Evolutionary conservation across 1,140 invertebrate genomes (phyloP), one percentile per base, ranked within the genome.

Genomic region (Lycorma delicatula): DNA sequence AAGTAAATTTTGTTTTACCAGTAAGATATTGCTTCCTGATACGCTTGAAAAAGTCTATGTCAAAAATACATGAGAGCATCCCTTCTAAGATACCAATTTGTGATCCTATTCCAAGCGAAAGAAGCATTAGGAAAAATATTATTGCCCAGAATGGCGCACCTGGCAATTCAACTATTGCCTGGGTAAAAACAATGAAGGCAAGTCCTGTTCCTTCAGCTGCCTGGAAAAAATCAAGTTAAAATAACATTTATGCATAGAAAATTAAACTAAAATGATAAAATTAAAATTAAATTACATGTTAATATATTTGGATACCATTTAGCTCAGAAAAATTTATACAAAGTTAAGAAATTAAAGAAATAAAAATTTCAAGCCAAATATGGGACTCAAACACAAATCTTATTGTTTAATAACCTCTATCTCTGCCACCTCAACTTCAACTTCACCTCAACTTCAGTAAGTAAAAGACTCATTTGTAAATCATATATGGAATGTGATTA

Each of bases 1-100:
- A n/a, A n/a, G n/a, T n/a, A n/a, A n/a, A n/a, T n/a, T n/a, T n/a
- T 9, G 29, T 41, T 71, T 72, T 66, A 88, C 86, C 87, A 69
- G 90, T 92, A 38, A 93, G 81, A 68, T 89, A 84, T 67, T 89
- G 87, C 69, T 94, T 95, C 67, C 85, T 84, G 64, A 94, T 79
- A 65, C 87, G 77, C 66, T 89, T 91, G 65, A 94, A 87, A 66
- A 93, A 82, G 64, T 94, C 86, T 48, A 93, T 89, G 69, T 96
- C 92, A 67, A 95, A 93, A 44, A 96, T 84, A 25, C 91, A 93
- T 69, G 90, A 93, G 22, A 95, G 80, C 81, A 96, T 93, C 22
- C 93, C 92, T 74, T 93, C 91, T 62, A 94, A 79, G 61, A 93
- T 90, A 49, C 91, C 90, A 69, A 94, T 93, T 75, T 95, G 89